These are phyloP conservation scores for Arremon aurantiirostris DNA, from an alignment of 2,797 vertebrate species.

Conservation along the genomic window DNA sequence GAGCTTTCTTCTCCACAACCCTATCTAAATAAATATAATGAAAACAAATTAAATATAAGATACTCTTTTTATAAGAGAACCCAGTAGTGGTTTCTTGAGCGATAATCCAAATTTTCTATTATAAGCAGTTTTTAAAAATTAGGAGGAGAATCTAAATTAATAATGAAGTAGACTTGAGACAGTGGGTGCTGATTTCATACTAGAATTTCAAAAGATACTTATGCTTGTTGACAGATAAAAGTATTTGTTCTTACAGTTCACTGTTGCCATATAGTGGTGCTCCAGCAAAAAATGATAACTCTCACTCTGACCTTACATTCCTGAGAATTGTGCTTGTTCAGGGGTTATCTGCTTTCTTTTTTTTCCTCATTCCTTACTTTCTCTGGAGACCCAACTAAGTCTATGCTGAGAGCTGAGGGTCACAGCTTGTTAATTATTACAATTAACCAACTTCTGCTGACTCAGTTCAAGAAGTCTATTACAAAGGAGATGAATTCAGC, in stretches of 20 bases:
- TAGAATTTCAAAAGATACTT: background rate
- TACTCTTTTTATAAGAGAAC: background rate
- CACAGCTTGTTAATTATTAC: constrained; percentile 7
- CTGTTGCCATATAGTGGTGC: background rate
- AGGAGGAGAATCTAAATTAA: background rate
- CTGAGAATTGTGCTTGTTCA: background rate
- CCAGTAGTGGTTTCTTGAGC: background rate
- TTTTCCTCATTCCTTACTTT: background rate
- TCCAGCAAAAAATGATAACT: background rate
- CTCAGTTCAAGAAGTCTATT: background rate
- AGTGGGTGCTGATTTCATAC: background rate
- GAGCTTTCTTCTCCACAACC: background rate
- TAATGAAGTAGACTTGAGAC: background rate
- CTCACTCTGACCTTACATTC: background rate
- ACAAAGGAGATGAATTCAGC: background rate
- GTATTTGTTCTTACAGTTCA: background rate
- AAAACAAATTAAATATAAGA: background rate
- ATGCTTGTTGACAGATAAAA: background rate
- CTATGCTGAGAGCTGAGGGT: background rate
- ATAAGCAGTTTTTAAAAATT: background rate
- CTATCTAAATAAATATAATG: background rate
- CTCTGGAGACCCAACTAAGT: background rate
- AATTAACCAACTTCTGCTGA: background rate
- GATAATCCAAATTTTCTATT: background rate
- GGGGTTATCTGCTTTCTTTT: background rate